These are phyloP conservation scores for Volucella inanis DNA, from an alignment of 2,888 invertebrate genomes.

Conservation along the genomic window DNA sequence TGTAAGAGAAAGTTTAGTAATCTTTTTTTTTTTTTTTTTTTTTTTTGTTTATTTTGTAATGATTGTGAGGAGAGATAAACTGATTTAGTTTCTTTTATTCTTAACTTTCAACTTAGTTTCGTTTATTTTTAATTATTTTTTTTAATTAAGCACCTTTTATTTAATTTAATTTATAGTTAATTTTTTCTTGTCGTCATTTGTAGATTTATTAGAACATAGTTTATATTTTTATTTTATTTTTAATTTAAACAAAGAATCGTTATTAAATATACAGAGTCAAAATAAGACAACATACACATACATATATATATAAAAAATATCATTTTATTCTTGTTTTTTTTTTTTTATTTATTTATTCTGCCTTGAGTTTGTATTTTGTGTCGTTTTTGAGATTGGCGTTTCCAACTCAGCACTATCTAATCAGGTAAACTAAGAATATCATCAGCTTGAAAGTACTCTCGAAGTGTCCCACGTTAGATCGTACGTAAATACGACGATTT, in stretches of 20 bases:
- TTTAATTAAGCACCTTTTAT: conserved; percentile 34
- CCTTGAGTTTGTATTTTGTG: too few relatives aligned
- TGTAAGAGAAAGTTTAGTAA: not conserved
- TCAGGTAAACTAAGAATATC: too few relatives aligned
- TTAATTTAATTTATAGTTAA: conserved; percentile 66
- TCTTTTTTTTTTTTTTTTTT: conserved; percentile 8
- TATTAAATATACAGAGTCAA: conserved; percentile 74
- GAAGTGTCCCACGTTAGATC: too few relatives aligned
- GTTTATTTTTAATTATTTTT: conserved; percentile 27
- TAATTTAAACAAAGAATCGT: conserved; percentile 70
- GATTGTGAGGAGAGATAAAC: conserved; percentile 69
- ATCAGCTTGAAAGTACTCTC: too few relatives aligned
- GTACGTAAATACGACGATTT: too few relatives aligned
- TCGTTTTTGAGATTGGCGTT: not conserved
- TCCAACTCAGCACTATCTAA: too few relatives aligned
- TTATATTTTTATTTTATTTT: conserved; percentile 54
- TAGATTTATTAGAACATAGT: conserved; percentile 61
- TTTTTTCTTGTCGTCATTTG: conserved; percentile 60
- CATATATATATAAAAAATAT: conserved; percentile 41
- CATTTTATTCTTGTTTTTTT: conserved; percentile 44
- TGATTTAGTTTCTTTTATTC: conserved; percentile 54
- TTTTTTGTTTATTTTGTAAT: conserved; percentile 43
- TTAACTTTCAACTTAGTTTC: conserved; percentile 23
- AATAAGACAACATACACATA: conserved; percentile 57
- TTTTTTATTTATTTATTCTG: not conserved